These are phyloP conservation scores for Germaria angustata DNA, from an alignment of 2,888 invertebrate genomes.

Conservation along the genomic window DNA sequence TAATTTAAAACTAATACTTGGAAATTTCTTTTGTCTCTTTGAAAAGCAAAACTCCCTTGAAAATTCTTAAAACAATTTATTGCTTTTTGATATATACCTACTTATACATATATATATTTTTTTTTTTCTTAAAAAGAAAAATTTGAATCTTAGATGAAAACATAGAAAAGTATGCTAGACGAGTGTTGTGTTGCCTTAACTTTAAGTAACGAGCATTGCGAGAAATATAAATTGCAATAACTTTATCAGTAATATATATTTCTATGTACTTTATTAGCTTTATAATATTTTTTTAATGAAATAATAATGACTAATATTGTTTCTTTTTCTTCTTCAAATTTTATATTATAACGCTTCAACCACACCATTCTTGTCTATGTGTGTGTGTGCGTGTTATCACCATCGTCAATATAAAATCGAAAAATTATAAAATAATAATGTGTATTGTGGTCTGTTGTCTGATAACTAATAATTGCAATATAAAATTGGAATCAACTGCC, in stretches of 20 bases:
- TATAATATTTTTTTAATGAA: neutral
- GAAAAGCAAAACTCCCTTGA: neutral
- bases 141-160: slow-evolving; percentile 8
- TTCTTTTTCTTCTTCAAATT: slow-evolving; percentile 28
- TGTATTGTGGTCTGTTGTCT: slow-evolving; percentile 32
- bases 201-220: slow-evolving; percentile 3
- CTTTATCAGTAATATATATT: slow-evolving; percentile 17
- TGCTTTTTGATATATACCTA: slow-evolving; percentile 32
- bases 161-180: slow-evolving; percentile 48
- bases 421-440: slow-evolving; percentile 8
- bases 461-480: slow-evolving; percentile 39
- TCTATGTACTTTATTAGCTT: too few relatives aligned
- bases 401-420: slow-evolving; percentile 26
- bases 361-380: neutral
- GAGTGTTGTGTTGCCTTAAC: slow-evolving; percentile 35
- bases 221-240: neutral
- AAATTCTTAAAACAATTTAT: slow-evolving; percentile 15
- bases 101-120: too few relatives aligned
- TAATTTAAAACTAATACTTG: too few relatives aligned
- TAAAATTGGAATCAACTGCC: slow-evolving; percentile 18
- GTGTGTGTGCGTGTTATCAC: slow-evolving; percentile 32
- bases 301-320: slow-evolving; percentile 31
- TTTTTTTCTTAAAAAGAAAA: too few relatives aligned
- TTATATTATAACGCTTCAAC: slow-evolving; percentile 38
- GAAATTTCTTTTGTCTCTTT: too few relatives aligned